Percentiles rank a stretch among this genome's conserved stretches.
phyloP scores from a whole-genome alignment of 2,888 invertebrate species.

The Chrysotoxum bicinctum region DNA sequence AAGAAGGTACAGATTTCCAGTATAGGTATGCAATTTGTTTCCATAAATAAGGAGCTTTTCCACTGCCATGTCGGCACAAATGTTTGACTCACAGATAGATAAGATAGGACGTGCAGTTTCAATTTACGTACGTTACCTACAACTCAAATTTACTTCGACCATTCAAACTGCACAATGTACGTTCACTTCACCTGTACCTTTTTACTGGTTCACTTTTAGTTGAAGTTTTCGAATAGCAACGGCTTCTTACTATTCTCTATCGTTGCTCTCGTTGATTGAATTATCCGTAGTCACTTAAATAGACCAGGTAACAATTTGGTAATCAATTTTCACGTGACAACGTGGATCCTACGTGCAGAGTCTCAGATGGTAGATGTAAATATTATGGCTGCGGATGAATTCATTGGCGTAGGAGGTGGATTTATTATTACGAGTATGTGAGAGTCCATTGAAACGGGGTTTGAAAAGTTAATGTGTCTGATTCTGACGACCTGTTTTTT shows the following conservation, averaged over 20 bases:
- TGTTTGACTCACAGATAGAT: constrained; percentile 5
- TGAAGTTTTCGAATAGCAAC: neutral
- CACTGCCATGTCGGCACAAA: constrained; percentile 58
- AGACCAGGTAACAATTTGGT: constrained; percentile 16
- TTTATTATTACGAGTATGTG: neutral
- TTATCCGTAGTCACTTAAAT: constrained; percentile 4
- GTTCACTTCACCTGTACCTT: constrained; percentile 3
- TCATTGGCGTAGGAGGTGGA: neutral
- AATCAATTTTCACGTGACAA: constrained; percentile 21
- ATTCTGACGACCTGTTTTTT: too few species aligned
- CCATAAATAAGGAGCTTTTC: constrained; percentile 61
- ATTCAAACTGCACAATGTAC: neutral
- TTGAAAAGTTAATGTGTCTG: too few species aligned
- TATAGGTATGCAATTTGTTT: constrained; percentile 44
- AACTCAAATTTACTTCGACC: neutral
- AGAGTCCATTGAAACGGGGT: neutral
- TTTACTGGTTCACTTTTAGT: neutral
- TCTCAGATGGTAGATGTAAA: neutral
- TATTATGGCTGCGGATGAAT: neutral
- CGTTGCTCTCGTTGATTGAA: neutral
- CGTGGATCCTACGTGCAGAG: neutral
- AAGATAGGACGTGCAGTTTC: neutral
- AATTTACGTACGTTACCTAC: neutral
- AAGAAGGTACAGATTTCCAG: constrained; percentile 40
- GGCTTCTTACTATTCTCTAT: neutral